A percentile compares a stretch with the other conserved stretches of the same genome.
Evolutionary conservation across 2,888 invertebrate species (phyloP).

Genomic region (Prenolepis imparis): DNA sequence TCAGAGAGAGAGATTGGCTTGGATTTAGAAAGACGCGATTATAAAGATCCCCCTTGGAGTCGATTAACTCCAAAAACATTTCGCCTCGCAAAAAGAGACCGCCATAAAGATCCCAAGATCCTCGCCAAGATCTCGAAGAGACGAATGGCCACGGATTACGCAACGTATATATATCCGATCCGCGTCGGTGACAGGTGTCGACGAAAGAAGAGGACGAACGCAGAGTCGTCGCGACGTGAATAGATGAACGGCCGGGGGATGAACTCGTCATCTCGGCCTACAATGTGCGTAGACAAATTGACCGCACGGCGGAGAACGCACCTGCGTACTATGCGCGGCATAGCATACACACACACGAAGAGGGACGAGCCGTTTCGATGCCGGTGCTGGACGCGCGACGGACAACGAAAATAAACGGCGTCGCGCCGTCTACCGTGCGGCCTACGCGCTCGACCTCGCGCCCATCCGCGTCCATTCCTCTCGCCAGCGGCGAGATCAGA

Average conservation of each 20-base stretch:
- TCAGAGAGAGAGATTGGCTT: too few species aligned
- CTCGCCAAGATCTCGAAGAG: too few species aligned
- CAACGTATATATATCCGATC: background rate
- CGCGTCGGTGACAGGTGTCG: background rate
- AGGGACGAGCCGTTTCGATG: constrained; percentile 44
- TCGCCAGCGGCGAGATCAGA: background rate
- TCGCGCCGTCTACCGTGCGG: constrained; percentile 82
- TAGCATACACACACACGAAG: too few species aligned
- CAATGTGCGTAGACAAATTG: constrained; percentile 23
- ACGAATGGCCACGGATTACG: background rate
- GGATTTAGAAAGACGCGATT: too few species aligned
- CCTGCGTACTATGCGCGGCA: background rate
- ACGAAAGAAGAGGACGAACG: background rate
- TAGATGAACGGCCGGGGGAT: constrained; percentile 34
- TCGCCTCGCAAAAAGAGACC: too few species aligned
- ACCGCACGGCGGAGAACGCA: background rate
- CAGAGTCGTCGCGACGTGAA: constrained; percentile 48
- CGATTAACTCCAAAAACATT: too few species aligned
- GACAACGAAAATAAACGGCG: constrained; percentile 83
- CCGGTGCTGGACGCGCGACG: constrained; percentile 53
- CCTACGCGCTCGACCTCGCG: constrained; percentile 48
- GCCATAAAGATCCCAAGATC: too few species aligned
- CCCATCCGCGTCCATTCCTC: background rate
- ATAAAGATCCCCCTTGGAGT: too few species aligned
- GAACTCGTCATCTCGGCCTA: background rate